Percentiles rank a stretch among this genome's conserved stretches.
Conservation (phyloP, 2,888 invertebrate genomes). For the Notodonta ziczac region DNA sequence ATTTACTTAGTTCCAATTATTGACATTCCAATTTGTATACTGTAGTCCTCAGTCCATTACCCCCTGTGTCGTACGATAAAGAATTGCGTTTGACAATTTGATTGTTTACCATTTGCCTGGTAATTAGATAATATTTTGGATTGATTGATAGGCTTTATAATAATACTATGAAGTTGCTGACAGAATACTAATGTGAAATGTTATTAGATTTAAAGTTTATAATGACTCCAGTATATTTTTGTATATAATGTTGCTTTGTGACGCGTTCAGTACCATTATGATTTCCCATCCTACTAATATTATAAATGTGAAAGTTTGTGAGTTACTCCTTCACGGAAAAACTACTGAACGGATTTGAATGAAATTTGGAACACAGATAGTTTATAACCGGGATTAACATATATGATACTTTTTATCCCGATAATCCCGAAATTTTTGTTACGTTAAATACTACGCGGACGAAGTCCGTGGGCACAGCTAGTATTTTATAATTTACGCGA, state of each 20-base stretch:
- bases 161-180: conserved; percentile 18
- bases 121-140: too few relatives aligned
- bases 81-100: conserved; percentile 37
- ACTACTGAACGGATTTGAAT: too few relatives aligned
- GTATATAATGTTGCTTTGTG: conserved; percentile 43
- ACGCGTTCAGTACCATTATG: conserved; percentile 35
- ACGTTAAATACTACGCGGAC: too few relatives aligned
- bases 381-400: too few relatives aligned
- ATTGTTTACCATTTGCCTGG: conserved; percentile 9
- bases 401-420: too few relatives aligned
- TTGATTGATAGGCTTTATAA: neutral
- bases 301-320: too few relatives aligned
- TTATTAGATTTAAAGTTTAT: conserved; percentile 27
- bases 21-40: conserved; percentile 72
- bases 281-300: too few relatives aligned
- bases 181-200: conserved; percentile 26
- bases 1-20: conserved; percentile 61
- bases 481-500: conserved; percentile 36
- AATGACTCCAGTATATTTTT: conserved; percentile 34
- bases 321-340: too few relatives aligned
- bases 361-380: too few relatives aligned
- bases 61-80: conserved; percentile 21
- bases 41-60: conserved; percentile 58
- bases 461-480: too few relatives aligned
- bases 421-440: too few relatives aligned